Evolutionary conservation across 2,113 vertebrate genomes (phyloP).

Genomic region (Chrysemys picta): DNA sequence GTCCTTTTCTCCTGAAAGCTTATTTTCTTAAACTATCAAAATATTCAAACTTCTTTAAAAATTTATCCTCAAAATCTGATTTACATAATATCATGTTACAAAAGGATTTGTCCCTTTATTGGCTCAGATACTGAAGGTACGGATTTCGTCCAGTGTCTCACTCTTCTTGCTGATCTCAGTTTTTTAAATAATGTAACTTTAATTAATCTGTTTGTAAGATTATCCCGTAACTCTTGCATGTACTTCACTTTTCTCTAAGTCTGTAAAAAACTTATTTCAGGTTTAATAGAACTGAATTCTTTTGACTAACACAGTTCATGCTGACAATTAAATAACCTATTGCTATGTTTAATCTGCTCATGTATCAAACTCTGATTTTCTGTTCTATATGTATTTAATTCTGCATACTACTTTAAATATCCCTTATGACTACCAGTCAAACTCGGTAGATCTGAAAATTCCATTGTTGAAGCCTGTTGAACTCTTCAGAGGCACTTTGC

Average conservation of each 20-base stretch:
- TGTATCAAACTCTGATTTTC: neutral
- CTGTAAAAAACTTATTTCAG: neutral
- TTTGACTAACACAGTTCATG: neutral
- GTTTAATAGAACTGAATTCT: neutral
- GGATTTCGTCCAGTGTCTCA: neutral
- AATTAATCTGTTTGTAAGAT: neutral
- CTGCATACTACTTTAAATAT: rapidly evolving
- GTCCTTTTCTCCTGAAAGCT: neutral
- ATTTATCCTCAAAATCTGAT: neutral
- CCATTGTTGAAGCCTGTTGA: neutral
- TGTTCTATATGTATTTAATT: neutral
- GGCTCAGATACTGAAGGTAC: neutral
- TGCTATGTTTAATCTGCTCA: neutral
- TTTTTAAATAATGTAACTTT: too few relatives aligned
- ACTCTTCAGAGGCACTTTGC: neutral
- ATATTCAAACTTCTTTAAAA: neutral
- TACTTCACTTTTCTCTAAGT: neutral
- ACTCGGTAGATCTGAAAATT: neutral
- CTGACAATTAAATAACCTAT: neutral
- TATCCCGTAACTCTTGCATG: neutral
- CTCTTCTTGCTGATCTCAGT: neutral
- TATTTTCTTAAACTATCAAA: neutral
- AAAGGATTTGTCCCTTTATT: neutral
- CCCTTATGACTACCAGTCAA: neutral
- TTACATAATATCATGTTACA: neutral